phyloP scores from a whole-genome alignment of 2,888 invertebrate species.

The Torymus aiolomorphi region DNA sequence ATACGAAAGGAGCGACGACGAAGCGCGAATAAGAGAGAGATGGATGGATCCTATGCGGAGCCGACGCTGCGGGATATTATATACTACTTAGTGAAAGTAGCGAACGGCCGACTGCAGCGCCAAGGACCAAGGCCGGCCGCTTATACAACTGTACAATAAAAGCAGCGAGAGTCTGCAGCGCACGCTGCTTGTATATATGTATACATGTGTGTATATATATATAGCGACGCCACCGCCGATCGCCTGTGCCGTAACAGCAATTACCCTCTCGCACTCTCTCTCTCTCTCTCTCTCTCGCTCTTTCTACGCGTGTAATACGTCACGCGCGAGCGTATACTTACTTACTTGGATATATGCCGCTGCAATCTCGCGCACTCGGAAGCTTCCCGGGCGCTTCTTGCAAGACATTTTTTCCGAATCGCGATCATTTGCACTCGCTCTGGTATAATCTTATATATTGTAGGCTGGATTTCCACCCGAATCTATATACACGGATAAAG shows the following conservation, averaged over 20 bases:
- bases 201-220: not conserved
- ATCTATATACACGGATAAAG: too few species aligned
- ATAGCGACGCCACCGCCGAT: not conserved
- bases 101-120: slow-evolving; percentile 71
- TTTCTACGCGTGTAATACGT: not conserved
- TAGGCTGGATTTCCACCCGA: too few species aligned
- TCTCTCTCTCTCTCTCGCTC: slow-evolving; percentile 11
- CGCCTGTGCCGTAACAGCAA: slow-evolving; percentile 47
- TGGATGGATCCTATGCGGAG: not conserved
- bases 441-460: too few species aligned
- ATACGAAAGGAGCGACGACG: not conserved
- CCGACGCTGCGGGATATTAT: slow-evolving; percentile 45
- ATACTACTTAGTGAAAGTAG: slow-evolving; percentile 71
- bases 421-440: too few species aligned
- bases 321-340: not conserved
- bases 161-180: slow-evolving; percentile 19
- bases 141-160: slow-evolving; percentile 62
- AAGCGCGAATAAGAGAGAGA: not conserved
- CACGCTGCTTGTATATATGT: not conserved
- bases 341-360: not conserved
- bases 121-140: slow-evolving; percentile 74
- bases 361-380: not conserved
- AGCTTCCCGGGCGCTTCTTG: slow-evolving; percentile 9
- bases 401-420: too few species aligned
- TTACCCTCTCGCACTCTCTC: slow-evolving; percentile 22